Evolutionary conservation across 1,140 invertebrate species (phyloP), one percentile per base, ranked within the genome.

Genomic region (Oedothorax gibbosus): DNA sequence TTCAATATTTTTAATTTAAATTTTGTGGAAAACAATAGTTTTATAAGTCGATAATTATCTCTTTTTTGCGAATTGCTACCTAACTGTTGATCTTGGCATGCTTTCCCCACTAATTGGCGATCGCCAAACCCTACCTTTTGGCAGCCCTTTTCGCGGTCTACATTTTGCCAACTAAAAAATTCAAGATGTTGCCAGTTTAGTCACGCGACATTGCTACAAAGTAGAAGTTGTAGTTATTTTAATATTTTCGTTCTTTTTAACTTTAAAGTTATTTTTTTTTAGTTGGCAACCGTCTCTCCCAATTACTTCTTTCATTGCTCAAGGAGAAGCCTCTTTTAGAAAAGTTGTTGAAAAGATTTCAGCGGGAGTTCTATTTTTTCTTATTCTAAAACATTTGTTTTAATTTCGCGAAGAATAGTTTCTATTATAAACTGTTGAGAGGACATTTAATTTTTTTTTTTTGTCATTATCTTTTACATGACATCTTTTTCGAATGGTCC

Each of bases 281-380:
- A 49, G 49, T 53, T 35, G 49, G 51, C 53, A 79, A 79, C 50
- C 62, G 77, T 79, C 77, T 53, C 54, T 18, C 53, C 60, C 21
- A 79, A 79, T 79, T 79, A 79, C 68, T 79, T 79, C 68, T 79
- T 79, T 66, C 77, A 66, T 77, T 60, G 18, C 62, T 79, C 51
- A 71, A 10, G 57, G 57, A 12, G 6, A 62, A 15, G 57, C 18
- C 35, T 5, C 35, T 35, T 35, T 35, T 35, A 35, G 21, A 15
- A 51, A 71, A 20, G 51, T 21, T 57, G 54, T 57, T 75, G 72
- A 75, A 75, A 75, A 57, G 57, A 35, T 11, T 15, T 68, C 53
- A 9, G 35, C 49, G 10, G 15, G 68, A 50, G 10, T 21, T n/a
- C 51, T 15, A 10, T 50, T 77, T 65, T 68, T 68, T 66, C 11